These are phyloP conservation scores for Drosophila auraria DNA, from an alignment of 1,140 invertebrate genomes.

Conservation along the genomic window DNA sequence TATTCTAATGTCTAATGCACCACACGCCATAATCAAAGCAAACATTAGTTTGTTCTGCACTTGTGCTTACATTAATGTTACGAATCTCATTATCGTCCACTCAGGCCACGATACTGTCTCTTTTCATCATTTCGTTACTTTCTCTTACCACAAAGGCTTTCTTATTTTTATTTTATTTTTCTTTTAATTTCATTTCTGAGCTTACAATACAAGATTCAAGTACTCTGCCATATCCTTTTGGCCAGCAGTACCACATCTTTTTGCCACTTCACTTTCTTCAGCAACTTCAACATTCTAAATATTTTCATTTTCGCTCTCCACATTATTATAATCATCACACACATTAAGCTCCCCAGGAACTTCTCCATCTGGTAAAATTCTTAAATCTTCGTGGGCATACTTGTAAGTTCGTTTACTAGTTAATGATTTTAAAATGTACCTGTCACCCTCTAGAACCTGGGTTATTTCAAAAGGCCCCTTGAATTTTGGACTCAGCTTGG, in stretches of 20 bases:
- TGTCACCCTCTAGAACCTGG: slow-evolving; percentile 11
- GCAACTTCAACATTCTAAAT: background rate
- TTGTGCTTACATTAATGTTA: slow-evolving; percentile 34
- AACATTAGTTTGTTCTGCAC: slow-evolving; percentile 31
- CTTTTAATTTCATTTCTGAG: no score
- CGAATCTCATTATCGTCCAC: background rate
- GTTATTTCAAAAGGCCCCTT: background rate
- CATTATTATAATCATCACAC: slow-evolving; percentile 23
- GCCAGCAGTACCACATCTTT: background rate
- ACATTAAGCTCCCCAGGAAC: slow-evolving; percentile 10
- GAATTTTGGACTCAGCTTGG: no score
- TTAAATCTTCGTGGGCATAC: no score
- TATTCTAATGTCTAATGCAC: slow-evolving; percentile 14
- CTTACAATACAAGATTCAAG: background rate
- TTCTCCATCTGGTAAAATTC: no score
- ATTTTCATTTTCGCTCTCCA: slow-evolving; percentile 5
- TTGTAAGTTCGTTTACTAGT: slow-evolving; percentile 4
- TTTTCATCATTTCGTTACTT: slow-evolving; percentile 2
- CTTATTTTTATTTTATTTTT: background rate
- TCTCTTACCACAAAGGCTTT: slow-evolving; percentile 3
- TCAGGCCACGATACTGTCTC: slow-evolving; percentile 1
- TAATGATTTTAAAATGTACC: slow-evolving; percentile 15
- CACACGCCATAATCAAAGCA: slow-evolving; percentile 48
- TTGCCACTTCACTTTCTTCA: slow-evolving; percentile 8
- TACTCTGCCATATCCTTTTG: background rate